phyloP scores from a whole-genome alignment of 2,888 invertebrate genomes.

The Calliopum simillimum region DNA sequence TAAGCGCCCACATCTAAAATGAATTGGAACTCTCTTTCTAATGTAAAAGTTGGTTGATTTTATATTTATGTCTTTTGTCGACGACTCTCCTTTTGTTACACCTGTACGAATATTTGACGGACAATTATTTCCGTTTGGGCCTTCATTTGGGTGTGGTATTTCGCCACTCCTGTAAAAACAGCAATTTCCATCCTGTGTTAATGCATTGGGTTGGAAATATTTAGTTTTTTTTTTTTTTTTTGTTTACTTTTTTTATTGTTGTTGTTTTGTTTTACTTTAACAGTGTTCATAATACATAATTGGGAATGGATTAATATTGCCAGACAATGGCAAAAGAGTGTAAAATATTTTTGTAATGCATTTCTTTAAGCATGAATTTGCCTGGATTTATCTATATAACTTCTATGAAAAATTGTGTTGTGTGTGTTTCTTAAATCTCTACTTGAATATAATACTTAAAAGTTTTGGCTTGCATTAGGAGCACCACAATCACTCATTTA shows the following conservation, averaged over 20 bases:
- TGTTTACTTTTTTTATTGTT: background rate
- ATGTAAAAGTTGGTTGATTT: background rate
- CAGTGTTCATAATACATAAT: background rate
- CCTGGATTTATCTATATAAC: too few relatives aligned
- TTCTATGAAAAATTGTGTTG: too few relatives aligned
- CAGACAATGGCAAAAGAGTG: background rate
- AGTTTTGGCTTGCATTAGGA: too few relatives aligned
- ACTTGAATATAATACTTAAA: too few relatives aligned
- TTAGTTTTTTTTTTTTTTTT: background rate
- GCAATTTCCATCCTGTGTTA: background rate
- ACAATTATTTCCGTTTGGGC: conserved; percentile 26
- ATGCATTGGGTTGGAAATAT: conserved; percentile 1
- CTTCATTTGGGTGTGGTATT: conserved; percentile 27
- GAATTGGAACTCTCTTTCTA: background rate
- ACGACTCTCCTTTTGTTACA: conserved; percentile 8
- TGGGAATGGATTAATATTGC: conserved; percentile 4
- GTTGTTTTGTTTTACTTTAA: background rate
- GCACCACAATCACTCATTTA: too few relatives aligned
- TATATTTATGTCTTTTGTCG: background rate
- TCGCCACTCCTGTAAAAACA: conserved; percentile 6
- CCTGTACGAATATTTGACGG: conserved; percentile 17
- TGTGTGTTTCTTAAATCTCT: too few relatives aligned
- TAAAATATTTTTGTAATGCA: background rate
- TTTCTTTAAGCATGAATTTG: too few relatives aligned
- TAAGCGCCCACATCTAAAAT: background rate